Evolutionary conservation across 2,797 vertebrate genomes (phyloP).

Genomic region (Microctenopoma steveboyesi): DNA sequence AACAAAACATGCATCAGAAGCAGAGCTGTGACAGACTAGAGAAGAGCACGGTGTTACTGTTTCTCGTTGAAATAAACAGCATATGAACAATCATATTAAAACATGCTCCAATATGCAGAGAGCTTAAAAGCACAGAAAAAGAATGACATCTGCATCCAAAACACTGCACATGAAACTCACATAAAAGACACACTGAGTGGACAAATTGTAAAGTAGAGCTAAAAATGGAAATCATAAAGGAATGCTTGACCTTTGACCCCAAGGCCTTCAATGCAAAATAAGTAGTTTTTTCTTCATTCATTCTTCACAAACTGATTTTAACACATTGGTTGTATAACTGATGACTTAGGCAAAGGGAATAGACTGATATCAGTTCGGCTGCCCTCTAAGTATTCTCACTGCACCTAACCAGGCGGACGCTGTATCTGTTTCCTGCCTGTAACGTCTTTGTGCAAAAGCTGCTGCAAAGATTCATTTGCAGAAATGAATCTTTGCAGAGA

Average conservation of each 20-base stretch:
- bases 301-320: too few species aligned
- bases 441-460: neutral
- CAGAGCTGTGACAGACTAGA: constrained; percentile 12
- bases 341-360: too few species aligned
- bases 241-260: constrained; percentile 11
- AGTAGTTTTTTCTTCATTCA: neutral
- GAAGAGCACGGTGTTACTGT: constrained; percentile 20
- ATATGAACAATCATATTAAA: neutral
- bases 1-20: neutral
- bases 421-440: neutral
- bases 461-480: neutral
- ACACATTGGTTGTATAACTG: too few species aligned
- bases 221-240: neutral
- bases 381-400: too few species aligned
- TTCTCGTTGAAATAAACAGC: too few species aligned
- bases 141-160: neutral
- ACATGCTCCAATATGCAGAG: neutral
- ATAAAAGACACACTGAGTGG: neutral
- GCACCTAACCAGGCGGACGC: neutral
- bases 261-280: too few species aligned
- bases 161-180: neutral
- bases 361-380: too few species aligned
- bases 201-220: neutral
- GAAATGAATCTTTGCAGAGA: neutral
- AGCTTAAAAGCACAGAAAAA: neutral